phyloP scores from a whole-genome alignment of 2,888 invertebrate genomes.

The Mongoloraphidia duomilia region DNA sequence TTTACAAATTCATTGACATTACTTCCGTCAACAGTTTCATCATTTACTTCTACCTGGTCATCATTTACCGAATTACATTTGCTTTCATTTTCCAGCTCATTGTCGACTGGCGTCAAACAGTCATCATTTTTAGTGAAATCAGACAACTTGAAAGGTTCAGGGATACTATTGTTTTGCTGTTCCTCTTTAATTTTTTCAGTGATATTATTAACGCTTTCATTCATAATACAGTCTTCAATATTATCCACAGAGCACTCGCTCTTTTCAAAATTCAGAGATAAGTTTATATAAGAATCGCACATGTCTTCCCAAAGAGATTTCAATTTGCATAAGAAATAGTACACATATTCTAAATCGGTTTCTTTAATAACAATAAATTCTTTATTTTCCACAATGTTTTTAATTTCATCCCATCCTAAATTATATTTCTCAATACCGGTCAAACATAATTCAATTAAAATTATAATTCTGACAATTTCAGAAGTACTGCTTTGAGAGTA shows the following conservation, averaged over 20 bases:
- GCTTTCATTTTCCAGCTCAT: constrained; percentile 1
- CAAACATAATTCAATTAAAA: constrained; percentile 72
- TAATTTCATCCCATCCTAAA: constrained; percentile 43
- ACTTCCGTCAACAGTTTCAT: background rate
- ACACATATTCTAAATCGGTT: constrained; percentile 27
- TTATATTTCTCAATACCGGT: constrained; percentile 51
- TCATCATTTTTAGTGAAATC: constrained; percentile 7
- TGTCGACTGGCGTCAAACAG: constrained; percentile 2
- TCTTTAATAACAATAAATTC: background rate
- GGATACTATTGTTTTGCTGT: constrained; percentile 11
- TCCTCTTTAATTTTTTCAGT: constrained; percentile 1
- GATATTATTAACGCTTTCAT: constrained; percentile 15
- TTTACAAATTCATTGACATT: background rate
- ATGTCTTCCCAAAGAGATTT: constrained; percentile 28
- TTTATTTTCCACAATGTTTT: constrained; percentile 40
- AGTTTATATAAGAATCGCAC: constrained; percentile 27
- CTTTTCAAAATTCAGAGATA: constrained; percentile 20
- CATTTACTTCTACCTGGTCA: too few species aligned
- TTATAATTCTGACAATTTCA: constrained; percentile 78
- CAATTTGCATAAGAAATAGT: constrained; percentile 26
- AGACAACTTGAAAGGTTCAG: constrained; percentile 3
- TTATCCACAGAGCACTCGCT: constrained; percentile 15
- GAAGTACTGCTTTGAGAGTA: constrained; percentile 86
- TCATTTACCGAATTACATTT: too few species aligned
- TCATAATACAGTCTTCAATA: constrained; percentile 9